These are phyloP conservation scores for Takifugu flavidus DNA, from an alignment of 2,113 vertebrate genomes.

Conservation along the genomic window DNA sequence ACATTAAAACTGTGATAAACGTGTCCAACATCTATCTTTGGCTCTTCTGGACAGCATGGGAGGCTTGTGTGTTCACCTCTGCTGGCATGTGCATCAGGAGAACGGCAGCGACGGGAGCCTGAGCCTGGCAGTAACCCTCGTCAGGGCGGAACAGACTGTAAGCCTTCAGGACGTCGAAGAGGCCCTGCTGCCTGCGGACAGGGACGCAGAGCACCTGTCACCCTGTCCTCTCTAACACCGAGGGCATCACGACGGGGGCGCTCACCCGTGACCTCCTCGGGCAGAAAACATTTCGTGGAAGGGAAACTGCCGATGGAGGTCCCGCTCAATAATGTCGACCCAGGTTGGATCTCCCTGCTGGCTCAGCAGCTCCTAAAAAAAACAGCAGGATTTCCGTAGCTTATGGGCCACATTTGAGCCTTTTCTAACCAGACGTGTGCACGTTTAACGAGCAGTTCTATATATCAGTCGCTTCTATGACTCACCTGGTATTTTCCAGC, in stretches of 20 bases:
- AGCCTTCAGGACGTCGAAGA: constrained; percentile 92
- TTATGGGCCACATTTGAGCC: background rate
- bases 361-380: constrained; percentile 82
- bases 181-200: constrained; percentile 86
- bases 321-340: constrained; percentile 92
- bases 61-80: constrained; percentile 74
- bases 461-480: background rate
- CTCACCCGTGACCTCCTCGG: constrained; percentile 91
- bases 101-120: constrained; percentile 94
- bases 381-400: background rate
- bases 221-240: too few species aligned
- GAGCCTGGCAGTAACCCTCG: constrained; percentile 98
- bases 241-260: background rate
- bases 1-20: too few species aligned
- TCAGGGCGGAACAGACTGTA: constrained; percentile 92
- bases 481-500: constrained; percentile 82
- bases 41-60: too few species aligned
- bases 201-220: background rate
- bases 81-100: constrained; percentile 99
- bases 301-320: constrained; percentile 96
- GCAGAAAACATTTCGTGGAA: constrained; percentile 98
- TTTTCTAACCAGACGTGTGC: background rate
- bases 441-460: background rate
- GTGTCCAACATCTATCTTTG: too few species aligned
- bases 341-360: constrained; percentile 88